Percentiles rank a stretch among this genome's conserved stretches.
Conservation (phyloP, 2,888 invertebrate genomes). For the Reticulitermes lucifugus region DNA sequence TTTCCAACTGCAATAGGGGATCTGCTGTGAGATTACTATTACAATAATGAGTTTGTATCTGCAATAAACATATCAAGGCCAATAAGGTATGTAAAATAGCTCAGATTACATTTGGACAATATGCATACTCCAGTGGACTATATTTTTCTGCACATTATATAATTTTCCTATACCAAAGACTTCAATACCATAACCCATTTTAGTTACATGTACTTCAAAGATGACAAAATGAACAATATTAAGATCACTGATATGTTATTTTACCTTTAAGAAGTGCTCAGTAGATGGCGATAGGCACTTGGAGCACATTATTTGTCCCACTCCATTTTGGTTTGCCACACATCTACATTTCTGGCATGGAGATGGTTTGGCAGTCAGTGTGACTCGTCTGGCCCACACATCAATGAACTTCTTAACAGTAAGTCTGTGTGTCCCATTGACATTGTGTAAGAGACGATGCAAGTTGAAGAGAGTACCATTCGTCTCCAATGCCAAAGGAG, state of each 20-base stretch:
- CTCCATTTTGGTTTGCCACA: slow-evolving; percentile 61
- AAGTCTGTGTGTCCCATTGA: slow-evolving; percentile 54
- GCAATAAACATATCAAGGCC: background rate
- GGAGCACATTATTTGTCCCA: slow-evolving; percentile 61
- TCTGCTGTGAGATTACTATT: too few relatives aligned
- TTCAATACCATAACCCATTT: background rate
- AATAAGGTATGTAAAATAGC: too few relatives aligned
- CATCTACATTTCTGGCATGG: slow-evolving; percentile 64
- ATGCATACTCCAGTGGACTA: background rate
- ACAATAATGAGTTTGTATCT: too few relatives aligned
- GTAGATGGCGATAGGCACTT: slow-evolving; percentile 59
- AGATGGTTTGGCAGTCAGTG: slow-evolving; percentile 58
- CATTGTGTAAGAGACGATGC: slow-evolving; percentile 53
- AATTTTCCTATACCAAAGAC: background rate
- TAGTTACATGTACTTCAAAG: background rate
- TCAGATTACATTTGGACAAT: background rate
- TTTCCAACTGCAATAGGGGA: too few relatives aligned
- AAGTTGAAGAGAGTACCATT: slow-evolving; percentile 61
- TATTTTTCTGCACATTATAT: background rate
- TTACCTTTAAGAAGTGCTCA: slow-evolving; percentile 57
- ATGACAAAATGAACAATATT: too few relatives aligned
- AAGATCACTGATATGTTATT: background rate
- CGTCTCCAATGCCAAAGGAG: slow-evolving; percentile 62
- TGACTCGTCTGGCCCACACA: slow-evolving; percentile 60
- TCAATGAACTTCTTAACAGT: slow-evolving; percentile 59